Base-by-base conservation (phyloP, 2,888 invertebrate species). In the Chrysotoxum bicinctum region DNA sequence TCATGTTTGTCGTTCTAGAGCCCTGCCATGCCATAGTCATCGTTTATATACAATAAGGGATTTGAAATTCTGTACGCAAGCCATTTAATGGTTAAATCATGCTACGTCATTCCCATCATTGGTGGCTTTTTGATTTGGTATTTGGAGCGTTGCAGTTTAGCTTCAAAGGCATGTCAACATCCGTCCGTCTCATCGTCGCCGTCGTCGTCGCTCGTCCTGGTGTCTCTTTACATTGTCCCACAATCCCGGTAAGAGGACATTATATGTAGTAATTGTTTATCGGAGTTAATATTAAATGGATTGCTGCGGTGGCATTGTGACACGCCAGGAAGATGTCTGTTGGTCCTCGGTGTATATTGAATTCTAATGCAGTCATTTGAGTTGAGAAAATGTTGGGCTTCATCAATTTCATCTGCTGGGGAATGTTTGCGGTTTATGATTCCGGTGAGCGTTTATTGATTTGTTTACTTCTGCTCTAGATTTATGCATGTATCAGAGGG, bases 71-170 rank as follows among this genome's bases (percentile, higher is more conserved):
- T 58, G 69, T 45, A 78, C 40, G 64, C 54, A 52, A 76, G 68
- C 68, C 68, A 69, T 69, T 81, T 85, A 80, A 81, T 80, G 76
- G 76, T 77, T 74, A 76, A 81, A 81, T 77, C 81, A 80, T 77
- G 81, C 73, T 68, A 80, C 76, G 85, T 77, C 76, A 85, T 81
- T 62, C 40, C 43, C 79, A 66, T 84, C 84, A 76, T 79, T 72
- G 79, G 66, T 79, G 79, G 77, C 81, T 85, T 69, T 85, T 85
- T 85, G 85, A 80, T 76, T 85, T 85, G 80, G 85, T 72, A 80
- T 80, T 80, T 73, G 76, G 76, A 77, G 50, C 76, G 56, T 60
- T 84, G 84, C 84, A 79, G 66, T 79, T 72, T 76, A 64, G 54
- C 16, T 48, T 26, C 69, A 70, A 69, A 58, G 74, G 58, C 66